These are phyloP conservation scores for Palythoa grandiflora DNA, from an alignment of 92 coral and sea anemone species.

Conservation along the genomic window DNA sequence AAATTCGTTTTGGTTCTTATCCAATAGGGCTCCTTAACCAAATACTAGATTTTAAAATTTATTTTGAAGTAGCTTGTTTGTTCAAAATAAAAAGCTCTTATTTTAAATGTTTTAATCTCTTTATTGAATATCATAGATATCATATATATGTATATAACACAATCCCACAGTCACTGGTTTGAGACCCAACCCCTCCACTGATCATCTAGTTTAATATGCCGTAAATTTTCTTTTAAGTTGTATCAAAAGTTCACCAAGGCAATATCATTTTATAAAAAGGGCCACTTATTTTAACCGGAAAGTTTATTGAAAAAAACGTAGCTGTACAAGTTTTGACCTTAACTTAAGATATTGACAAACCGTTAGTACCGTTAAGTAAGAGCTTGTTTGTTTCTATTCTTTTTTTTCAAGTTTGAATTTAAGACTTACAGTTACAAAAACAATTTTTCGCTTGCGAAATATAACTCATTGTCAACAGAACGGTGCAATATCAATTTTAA, in stretches of 20 bases:
- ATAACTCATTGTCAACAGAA: background rate
- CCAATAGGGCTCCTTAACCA: background rate
- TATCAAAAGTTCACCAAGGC: too few species aligned
- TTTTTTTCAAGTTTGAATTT: background rate
- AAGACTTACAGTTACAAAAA: background rate
- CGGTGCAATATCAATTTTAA: background rate
- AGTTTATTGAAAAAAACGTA: too few species aligned
- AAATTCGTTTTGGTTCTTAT: background rate
- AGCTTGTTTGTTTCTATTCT: background rate
- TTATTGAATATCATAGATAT: slow-evolving; percentile 10
- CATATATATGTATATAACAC: background rate
- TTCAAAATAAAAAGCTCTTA: background rate
- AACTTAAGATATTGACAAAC: background rate
- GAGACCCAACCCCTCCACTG: background rate
- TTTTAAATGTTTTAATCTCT: slow-evolving; percentile 29
- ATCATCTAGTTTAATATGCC: background rate
- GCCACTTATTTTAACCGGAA: too few species aligned
- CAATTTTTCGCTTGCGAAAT: background rate
- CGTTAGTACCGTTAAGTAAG: background rate
- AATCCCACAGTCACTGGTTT: background rate
- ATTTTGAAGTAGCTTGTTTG: slow-evolving; percentile 27
- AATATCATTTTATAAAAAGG: too few species aligned
- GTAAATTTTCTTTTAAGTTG: too few species aligned
- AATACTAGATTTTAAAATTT: slow-evolving; percentile 15
- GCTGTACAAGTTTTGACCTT: too few species aligned